Evolutionary conservation across 2,888 invertebrate genomes (phyloP).

Genomic region (Synanthedon vespiformis): DNA sequence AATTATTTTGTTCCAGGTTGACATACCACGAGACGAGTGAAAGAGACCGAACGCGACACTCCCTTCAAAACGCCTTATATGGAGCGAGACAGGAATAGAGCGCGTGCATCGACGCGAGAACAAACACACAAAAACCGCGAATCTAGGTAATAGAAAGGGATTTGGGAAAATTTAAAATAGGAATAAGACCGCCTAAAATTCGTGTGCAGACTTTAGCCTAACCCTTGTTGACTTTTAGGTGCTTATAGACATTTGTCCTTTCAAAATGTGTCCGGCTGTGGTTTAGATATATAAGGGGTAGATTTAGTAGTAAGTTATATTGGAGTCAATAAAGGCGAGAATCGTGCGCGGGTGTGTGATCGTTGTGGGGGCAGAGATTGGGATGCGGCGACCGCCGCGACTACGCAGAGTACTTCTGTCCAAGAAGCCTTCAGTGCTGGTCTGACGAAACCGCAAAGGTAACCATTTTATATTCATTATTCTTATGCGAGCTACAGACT

Average conservation of each 20-base stretch:
- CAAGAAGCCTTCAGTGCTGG: conserved; percentile 31
- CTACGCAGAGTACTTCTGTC: conserved; percentile 26
- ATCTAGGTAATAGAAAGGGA: conserved; percentile 49
- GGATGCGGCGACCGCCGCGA: conserved; percentile 52
- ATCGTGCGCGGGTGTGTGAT: conserved; percentile 28
- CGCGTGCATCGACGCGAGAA: conserved; percentile 51
- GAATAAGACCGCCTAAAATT: conserved; percentile 27
- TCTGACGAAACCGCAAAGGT: conserved; percentile 65
- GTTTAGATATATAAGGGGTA: conserved; percentile 16
- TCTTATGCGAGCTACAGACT: too few species aligned
- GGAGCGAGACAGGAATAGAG: conserved; percentile 56
- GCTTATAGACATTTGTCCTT: conserved; percentile 33
- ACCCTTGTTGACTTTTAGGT: conserved; percentile 17
- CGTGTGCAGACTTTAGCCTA: conserved; percentile 21
- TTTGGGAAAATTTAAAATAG: conserved; percentile 13
- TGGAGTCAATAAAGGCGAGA: conserved; percentile 17
- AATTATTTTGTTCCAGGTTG: conserved; percentile 49
- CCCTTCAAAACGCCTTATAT: conserved; percentile 53
- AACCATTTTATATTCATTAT: conserved; percentile 13
- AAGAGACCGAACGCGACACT: conserved; percentile 34
- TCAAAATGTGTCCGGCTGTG: conserved; percentile 24
- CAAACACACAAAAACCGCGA: conserved; percentile 44
- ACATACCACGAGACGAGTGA: conserved; percentile 35
- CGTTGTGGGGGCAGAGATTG: conserved; percentile 27
- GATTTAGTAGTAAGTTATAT: conserved; percentile 14